Conservation (phyloP, 2,797 vertebrate species). For the Glossophaga mutica region DNA sequence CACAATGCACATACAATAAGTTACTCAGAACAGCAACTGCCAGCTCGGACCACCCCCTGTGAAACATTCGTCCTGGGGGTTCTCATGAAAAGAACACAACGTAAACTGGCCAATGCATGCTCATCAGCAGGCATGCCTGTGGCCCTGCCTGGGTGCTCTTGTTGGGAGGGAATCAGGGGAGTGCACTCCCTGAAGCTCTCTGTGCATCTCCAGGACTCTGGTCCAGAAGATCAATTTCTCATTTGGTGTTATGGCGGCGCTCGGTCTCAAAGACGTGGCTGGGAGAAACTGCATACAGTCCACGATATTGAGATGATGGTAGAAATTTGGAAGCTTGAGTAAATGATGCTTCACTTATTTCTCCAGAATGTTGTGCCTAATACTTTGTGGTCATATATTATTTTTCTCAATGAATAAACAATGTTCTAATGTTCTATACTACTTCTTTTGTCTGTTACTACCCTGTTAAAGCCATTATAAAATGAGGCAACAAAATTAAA, state of each 20-base stretch:
- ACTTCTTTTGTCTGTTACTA: background rate
- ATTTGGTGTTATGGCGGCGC: too few relatives aligned
- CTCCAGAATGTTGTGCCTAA: background rate
- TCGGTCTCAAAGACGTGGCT: background rate
- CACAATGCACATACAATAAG: background rate
- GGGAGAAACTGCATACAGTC: background rate
- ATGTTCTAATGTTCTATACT: background rate
- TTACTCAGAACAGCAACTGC: background rate
- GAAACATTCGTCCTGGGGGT: rapidly evolving
- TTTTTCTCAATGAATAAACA: background rate
- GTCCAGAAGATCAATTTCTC: background rate
- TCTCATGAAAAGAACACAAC: background rate
- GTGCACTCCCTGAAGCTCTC: background rate
- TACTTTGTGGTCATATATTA: background rate
- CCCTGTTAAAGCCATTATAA: background rate
- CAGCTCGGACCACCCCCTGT: background rate
- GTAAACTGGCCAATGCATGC: background rate
- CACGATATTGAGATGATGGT: background rate
- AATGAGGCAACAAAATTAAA: background rate
- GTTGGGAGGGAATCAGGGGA: background rate
- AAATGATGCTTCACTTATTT: background rate
- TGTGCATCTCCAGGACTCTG: background rate
- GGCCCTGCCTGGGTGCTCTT: rapidly evolving
- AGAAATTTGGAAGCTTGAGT: background rate
- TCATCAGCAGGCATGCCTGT: background rate